These are phyloP conservation scores for Chaenodraco wilsoni DNA, from an alignment of 2,797 vertebrate species.

Conservation along the genomic window DNA sequence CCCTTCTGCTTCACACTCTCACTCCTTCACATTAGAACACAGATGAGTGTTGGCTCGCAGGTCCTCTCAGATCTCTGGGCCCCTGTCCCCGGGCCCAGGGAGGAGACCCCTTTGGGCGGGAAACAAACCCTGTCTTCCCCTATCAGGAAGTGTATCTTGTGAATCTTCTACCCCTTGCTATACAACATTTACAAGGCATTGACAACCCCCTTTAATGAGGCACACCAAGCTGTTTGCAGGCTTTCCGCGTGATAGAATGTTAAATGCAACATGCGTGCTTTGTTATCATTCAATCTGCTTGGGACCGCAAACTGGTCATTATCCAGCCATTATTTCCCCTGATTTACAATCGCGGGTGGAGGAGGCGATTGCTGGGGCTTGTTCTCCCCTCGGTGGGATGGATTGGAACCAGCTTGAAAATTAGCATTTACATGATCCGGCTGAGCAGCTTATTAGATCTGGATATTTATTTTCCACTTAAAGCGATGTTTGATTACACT, in stretches of 20 bases:
- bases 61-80: constrained; percentile 69
- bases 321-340: constrained; percentile 96
- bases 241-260: constrained; percentile 93
- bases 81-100: constrained; percentile 36
- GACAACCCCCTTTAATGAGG: constrained; percentile 95
- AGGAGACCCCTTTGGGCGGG: constrained; percentile 85
- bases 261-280: constrained; percentile 94
- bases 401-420: constrained; percentile 95
- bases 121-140: constrained; percentile 87
- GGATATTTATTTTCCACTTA: constrained; percentile 99
- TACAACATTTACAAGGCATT: constrained; percentile 91
- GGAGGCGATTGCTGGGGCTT: constrained; percentile 89
- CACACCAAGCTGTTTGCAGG: constrained; percentile 92
- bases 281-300: constrained; percentile 99
- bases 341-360: constrained; percentile 93
- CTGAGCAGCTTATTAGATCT: constrained; percentile 98
- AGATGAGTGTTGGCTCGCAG: constrained; percentile 82
- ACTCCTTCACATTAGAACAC: constrained; percentile 84
- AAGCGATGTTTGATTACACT: constrained; percentile 96
- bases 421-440: constrained; percentile 99
- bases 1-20: constrained; percentile 65
- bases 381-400: constrained; percentile 90
- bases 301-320: constrained; percentile 98
- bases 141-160: constrained; percentile 94
- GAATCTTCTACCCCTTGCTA: constrained; percentile 83